A percentile compares a stretch with the other conserved stretches of the same genome.
Evolutionary conservation across 1,140 invertebrate genomes (phyloP).

Genomic region (Xylocopa sonorina): DNA sequence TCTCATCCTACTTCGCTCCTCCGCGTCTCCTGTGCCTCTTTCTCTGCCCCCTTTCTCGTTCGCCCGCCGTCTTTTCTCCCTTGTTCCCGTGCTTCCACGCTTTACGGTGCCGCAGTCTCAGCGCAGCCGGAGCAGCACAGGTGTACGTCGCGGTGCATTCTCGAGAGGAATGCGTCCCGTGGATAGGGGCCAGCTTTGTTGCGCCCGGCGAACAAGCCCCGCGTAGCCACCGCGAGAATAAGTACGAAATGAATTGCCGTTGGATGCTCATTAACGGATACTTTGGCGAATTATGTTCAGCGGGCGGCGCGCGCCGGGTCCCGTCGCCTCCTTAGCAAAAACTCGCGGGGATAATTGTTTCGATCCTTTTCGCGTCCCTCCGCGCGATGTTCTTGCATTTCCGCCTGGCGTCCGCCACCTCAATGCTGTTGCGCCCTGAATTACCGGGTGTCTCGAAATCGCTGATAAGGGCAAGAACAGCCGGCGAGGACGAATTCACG

Average conservation of each 20-base stretch:
- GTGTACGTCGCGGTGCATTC: slow-evolving; percentile 64
- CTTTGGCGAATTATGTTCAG: slow-evolving; percentile 54
- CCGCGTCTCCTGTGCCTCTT: slow-evolving; percentile 16
- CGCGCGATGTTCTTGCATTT: not conserved
- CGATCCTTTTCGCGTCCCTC: slow-evolving; percentile 32
- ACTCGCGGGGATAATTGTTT: slow-evolving; percentile 36
- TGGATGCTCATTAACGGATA: slow-evolving; percentile 62
- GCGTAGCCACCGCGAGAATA: slow-evolving; percentile 43
- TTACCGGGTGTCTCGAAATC: slow-evolving; percentile 21
- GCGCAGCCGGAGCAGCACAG: slow-evolving; percentile 52
- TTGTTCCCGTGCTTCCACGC: slow-evolving; percentile 26
- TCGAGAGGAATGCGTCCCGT: slow-evolving; percentile 57
- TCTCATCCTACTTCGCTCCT: not conserved
- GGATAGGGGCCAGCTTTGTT: slow-evolving; percentile 61
- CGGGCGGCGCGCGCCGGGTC: slow-evolving; percentile 1
- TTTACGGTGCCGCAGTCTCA: slow-evolving; percentile 53
- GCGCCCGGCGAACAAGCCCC: slow-evolving; percentile 36
- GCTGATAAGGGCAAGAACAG: slow-evolving; percentile 21
- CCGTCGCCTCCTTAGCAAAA: slow-evolving; percentile 11
- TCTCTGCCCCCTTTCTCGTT: slow-evolving; percentile 18
- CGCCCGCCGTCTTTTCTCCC: slow-evolving; percentile 33
- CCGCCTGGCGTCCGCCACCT: not conserved
- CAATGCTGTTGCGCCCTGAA: slow-evolving; percentile 5
- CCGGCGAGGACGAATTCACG: not conserved
- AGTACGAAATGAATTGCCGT: slow-evolving; percentile 58